Evolutionary conservation across 2,888 invertebrate species (phyloP).

Genomic region (Dugesia japonica): DNA sequence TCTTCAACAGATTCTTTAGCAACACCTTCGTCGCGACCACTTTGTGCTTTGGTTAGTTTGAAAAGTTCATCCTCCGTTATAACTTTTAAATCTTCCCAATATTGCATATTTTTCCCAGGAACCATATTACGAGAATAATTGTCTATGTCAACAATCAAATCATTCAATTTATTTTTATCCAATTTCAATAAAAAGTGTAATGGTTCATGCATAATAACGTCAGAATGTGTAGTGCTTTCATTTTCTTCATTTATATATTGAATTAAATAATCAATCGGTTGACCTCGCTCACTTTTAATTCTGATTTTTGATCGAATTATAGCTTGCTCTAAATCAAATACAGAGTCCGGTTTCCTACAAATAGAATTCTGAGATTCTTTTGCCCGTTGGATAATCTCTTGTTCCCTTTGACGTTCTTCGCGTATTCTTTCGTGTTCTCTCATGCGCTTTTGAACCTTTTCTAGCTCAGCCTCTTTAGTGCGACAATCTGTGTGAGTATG

Average conservation of each 20-base stretch:
- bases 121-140: slow-evolving; percentile 64
- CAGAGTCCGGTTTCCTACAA: background rate
- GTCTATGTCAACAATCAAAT: slow-evolving; percentile 76
- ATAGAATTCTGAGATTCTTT: background rate
- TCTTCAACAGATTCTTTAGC: slow-evolving; percentile 3
- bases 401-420: background rate
- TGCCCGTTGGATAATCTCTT: background rate
- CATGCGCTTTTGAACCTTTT: background rate
- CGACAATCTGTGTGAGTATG: slow-evolving; percentile 49
- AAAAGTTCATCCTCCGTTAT: slow-evolving; percentile 68
- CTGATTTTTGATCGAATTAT: slow-evolving; percentile 76
- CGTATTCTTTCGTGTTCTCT: background rate
- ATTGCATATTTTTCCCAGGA: slow-evolving; percentile 67
- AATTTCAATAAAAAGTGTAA: slow-evolving; percentile 52
- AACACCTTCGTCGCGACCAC: slow-evolving; percentile 49
- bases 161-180: slow-evolving; percentile 74
- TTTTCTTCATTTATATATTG: slow-evolving; percentile 59
- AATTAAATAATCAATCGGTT: slow-evolving; percentile 88
- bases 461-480: background rate
- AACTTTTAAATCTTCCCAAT: slow-evolving; percentile 86
- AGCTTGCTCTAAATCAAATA: slow-evolving; percentile 56
- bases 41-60: slow-evolving; percentile 39
- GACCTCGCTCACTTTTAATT: slow-evolving; percentile 85
- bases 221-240: slow-evolving; percentile 61
- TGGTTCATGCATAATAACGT: slow-evolving; percentile 66